Percentiles rank a stretch among this genome's conserved stretches.
Conservation (phyloP, 1,140 invertebrate genomes). For the Eriocheir sinensis region DNA sequence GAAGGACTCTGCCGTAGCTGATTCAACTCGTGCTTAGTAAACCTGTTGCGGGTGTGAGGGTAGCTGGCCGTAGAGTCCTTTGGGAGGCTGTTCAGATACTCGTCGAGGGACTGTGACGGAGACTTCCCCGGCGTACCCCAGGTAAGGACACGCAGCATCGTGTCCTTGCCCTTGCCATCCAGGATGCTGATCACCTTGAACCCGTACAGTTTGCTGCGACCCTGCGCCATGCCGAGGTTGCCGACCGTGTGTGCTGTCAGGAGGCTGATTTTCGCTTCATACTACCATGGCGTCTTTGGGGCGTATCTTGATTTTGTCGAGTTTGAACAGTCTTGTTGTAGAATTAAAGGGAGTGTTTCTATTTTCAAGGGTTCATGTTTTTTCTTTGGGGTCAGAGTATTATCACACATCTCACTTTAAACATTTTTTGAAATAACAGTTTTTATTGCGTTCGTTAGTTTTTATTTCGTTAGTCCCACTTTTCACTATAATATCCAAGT, state of each 20-base stretch:
- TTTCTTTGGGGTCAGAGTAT: no score
- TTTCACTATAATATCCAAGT: no score
- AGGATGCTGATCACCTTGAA: slow-evolving; percentile 39
- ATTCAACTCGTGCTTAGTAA: neutral
- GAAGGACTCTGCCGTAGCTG: neutral
- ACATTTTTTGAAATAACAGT: no score
- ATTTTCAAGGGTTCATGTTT: no score
- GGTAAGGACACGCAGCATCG: neutral
- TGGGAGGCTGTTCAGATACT: slow-evolving; percentile 43
- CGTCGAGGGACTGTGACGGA: neutral
- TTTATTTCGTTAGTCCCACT: no score
- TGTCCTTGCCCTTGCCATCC: slow-evolving; percentile 17
- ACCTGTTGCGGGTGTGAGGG: neutral
- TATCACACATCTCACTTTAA: no score
- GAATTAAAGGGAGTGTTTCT: no score
- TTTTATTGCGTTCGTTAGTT: no score
- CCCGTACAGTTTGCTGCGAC: neutral
- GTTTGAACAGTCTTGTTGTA: no score
- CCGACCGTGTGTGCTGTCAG: neutral
- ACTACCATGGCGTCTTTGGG: no score
- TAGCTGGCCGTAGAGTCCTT: slow-evolving; percentile 39
- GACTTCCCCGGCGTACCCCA: slow-evolving; percentile 31
- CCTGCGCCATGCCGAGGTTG: neutral
- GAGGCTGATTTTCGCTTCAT: no score
- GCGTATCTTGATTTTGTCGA: no score